Evolutionary conservation across 2,888 invertebrate species (phyloP), one percentile per base, ranked within the genome.

Genomic region (Baccha elongata): DNA sequence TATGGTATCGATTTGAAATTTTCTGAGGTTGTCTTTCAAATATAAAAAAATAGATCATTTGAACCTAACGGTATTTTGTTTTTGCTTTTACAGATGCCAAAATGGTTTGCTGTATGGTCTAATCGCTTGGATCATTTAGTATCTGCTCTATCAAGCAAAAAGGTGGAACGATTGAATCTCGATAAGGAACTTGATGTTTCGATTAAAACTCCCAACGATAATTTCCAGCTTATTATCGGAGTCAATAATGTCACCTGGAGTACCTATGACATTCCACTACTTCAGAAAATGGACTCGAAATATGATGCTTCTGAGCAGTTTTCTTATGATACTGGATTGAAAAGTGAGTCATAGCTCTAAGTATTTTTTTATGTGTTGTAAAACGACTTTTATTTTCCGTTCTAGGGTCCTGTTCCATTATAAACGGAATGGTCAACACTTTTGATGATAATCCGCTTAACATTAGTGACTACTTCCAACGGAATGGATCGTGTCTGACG

Each of bases 271-370:
- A 88, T 90, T 65, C 90, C 90, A 11, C 89, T 90, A 64, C 80
- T 90, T n/a, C 89, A 88, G 60, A 90, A 88, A 69, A 75, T 90
- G 13, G 90, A 91, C 76, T 90, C 90, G 0, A 90, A 90, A 85
- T 90, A 90, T 60, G 90, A 91, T 83, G 88, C 89, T 10, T 88
- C 88, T 0, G 90, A 90, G 75, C 89, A 91, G 64, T 84, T 90
- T 48, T 87, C 87, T 21, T 89, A 89, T 32, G 89, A 89, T 64
- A 88, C 88, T 15, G 90, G 90, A 2, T 78, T 89, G 2, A 89
- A 89, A 84, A 88, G 90, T 88, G 81, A 86, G 86, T 15, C 6
- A 19, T 5, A 19, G 1, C 0, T 1, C 0, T n/a, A 26, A 26
- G 26, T 4, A 26, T 26, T 26, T 26, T 21, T 7, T 21, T 11